These are phyloP conservation scores for Passerina amoena DNA, from an alignment of 2,113 vertebrate species.

Conservation along the genomic window DNA sequence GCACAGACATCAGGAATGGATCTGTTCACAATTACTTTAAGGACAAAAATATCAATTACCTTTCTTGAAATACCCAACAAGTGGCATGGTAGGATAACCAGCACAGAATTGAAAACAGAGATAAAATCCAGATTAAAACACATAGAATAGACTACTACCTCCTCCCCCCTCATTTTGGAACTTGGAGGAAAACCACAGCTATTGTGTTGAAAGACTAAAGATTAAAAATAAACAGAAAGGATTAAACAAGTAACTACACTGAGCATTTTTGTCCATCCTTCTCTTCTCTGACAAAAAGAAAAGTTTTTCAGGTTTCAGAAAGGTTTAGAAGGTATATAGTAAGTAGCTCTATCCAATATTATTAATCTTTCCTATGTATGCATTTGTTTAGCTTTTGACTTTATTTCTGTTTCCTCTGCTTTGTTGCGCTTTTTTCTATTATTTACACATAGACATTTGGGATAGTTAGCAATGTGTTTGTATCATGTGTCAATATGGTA, in stretches of 20 bases:
- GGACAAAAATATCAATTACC: background rate
- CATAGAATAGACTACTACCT: background rate
- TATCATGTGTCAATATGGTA: background rate
- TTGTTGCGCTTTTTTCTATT: background rate
- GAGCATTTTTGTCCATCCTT: background rate
- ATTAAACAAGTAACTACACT: background rate
- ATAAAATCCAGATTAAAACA: background rate
- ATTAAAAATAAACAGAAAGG: background rate
- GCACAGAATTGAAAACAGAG: background rate
- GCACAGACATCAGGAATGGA: conserved; percentile 79
- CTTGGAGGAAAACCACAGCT: background rate
- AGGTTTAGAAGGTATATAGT: background rate
- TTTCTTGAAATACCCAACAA: background rate
- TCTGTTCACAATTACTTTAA: background rate
- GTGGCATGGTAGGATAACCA: background rate
- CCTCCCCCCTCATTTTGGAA: background rate
- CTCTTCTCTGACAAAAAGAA: background rate
- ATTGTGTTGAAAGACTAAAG: background rate
- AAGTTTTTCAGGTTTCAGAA: background rate
- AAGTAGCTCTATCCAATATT: background rate
- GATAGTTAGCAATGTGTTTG: background rate
- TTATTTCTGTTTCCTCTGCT: background rate
- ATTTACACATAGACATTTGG: background rate
- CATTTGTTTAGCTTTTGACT: background rate
- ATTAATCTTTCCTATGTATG: background rate